Evolutionary conservation across 1,140 invertebrate species (phyloP), one percentile per base, ranked within the genome.

Genomic region (Lepidurus packardi): DNA sequence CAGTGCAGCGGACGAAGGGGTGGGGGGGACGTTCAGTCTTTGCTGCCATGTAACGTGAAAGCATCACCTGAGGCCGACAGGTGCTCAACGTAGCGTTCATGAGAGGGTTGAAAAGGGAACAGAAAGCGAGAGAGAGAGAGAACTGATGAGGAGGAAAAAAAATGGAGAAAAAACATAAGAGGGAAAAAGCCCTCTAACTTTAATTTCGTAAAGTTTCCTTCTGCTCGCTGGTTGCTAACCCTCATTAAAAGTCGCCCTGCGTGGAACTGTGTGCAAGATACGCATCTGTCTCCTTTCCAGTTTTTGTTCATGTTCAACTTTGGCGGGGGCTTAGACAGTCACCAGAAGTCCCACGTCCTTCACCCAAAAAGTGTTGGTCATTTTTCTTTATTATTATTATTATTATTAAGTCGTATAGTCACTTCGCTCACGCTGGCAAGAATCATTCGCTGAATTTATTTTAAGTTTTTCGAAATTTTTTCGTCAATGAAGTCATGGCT

Each of bases 201-300:
- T 65, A 65, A 65, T 65, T 65, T 65, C 53, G 53, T 65, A 65
- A 65, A 65, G 53, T 65, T 65, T 65, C 53, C 53, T n/a, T 65
- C 53, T 65, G 53, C 53, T 65, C 16, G 16, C 53, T 65, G 21
- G 53, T 65, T n/a, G 53, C 53, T 65, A 65, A 16, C 53, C 53
- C 53, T 65, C 53, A 65, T 65, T 65, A 65, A 65, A 65, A 65
- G 53, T 65, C 53, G 0, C 53, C 13, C 53, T 16, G 21, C 10
- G 53, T 65, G 53, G 21, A 65, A 65, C 53, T 65, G 53, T 65
- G 34, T 21, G 16, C 53, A 65, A 65, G 53, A 65, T 65, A 65
- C 53, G 53, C 53, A 65, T 65, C 53, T 65, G 53, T 65, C 53
- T 65, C 34, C 34, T 65, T 65, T 65, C 21, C 13, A 21, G 4